phyloP scores from a whole-genome alignment of 2,797 vertebrate species.

The Menidia menidia region DNA sequence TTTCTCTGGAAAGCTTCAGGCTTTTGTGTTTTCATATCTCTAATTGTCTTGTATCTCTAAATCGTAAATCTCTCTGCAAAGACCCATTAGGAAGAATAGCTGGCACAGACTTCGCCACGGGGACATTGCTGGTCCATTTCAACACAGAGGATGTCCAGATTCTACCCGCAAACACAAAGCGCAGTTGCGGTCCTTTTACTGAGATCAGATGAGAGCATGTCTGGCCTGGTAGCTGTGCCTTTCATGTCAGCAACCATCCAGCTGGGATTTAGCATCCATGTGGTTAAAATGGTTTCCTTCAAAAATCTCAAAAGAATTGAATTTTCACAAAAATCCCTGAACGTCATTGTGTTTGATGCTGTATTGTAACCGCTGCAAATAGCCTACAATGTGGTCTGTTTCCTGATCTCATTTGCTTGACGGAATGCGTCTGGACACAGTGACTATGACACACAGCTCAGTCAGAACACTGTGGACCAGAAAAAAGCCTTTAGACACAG shows the following conservation, averaged over 20 bases:
- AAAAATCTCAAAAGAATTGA: conserved; percentile 42
- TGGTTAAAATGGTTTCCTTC: conserved; percentile 53
- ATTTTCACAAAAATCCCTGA: conserved; percentile 45
- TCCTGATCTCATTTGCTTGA: conserved; percentile 52
- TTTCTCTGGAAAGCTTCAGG: conserved; percentile 51
- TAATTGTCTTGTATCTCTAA: conserved; percentile 79
- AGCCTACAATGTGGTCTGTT: conserved; percentile 54
- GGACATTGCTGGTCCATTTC: conserved; percentile 47
- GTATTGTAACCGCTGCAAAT: conserved; percentile 33
- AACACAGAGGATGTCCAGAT: conserved; percentile 68
- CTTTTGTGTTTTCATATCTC: conserved; percentile 76
- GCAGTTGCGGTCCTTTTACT: conserved; percentile 34
- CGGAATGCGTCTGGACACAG: conserved; percentile 24
- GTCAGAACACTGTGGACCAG: conserved; percentile 40
- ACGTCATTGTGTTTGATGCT: conserved; percentile 49
- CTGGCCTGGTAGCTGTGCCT: conserved; percentile 59
- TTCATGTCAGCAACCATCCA: conserved; percentile 60
- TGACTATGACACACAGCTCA: conserved; percentile 33
- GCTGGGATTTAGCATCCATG: conserved; percentile 56
- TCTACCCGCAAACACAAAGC: conserved; percentile 44
- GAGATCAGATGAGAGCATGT: conserved; percentile 71
- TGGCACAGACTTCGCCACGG: conserved; percentile 54
- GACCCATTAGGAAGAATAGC: conserved; percentile 76
- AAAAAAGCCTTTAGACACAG: conserved; percentile 60
- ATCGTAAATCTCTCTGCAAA: conserved; percentile 76